Evolutionary conservation across 1,140 invertebrate species (phyloP), one percentile per base, ranked within the genome.

Genomic region (Drosophila simulans): DNA sequence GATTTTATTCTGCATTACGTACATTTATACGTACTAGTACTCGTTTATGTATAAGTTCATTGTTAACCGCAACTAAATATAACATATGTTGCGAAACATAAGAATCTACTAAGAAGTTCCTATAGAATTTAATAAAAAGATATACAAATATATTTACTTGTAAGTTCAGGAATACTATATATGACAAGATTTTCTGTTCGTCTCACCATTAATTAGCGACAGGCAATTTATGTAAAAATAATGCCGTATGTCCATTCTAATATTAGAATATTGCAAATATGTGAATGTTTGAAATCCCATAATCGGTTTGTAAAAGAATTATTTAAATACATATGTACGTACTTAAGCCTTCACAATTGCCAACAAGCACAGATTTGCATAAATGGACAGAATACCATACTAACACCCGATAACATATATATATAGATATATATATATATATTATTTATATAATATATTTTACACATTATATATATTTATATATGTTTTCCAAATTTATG

Each of bases 41-140:
- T 40, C 15, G n/a, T 37, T 62, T 55, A 54, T 27, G 40, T 35
- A 60, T 54, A 51, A 39, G 68, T 43, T 40, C 39, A 63, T 45
- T 46, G 25, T 45, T 40, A 52, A 63, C 8, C 31, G 35, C 4
- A 48, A 64, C 40, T 25, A 15, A 57, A 53, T 55, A 56, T 17
- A 34, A 27, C 13, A 64, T 37, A 53, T 31, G 39, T 45, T 58
- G 59, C 13, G 56, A 73, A 55, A 11, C 49, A 45, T 57, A 83
- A 77, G 63, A 68, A 75, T 62, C 59, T 68, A 77, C 64, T 73
- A 71, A 76, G 60, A 83, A 83, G 81, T 84, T 84, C 81, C 81
- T 84, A 84, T 83, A 84, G 81, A 69, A 70, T 73, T 79, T 49
- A 82, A 82, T 54, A 62, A 22, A 51, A 52, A 31, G 1, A 49